A percentile compares a stretch with the other conserved stretches of the same genome.
Evolutionary conservation across 1,140 invertebrate genomes (phyloP).

Genomic region (Aphelinus certus): DNA sequence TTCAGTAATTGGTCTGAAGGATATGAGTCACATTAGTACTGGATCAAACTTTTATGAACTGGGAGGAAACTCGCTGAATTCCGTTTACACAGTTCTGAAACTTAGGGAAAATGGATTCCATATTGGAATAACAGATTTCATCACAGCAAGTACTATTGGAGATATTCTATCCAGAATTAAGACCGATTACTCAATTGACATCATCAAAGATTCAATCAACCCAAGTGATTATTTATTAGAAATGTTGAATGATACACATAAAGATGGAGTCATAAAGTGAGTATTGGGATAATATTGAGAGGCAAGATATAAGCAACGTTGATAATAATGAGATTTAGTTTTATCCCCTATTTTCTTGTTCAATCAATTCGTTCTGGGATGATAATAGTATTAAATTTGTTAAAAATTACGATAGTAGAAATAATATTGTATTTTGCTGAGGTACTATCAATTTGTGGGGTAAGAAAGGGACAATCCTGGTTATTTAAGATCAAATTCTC

Average conservation of each 20-base stretch:
- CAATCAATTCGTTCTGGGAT: too few species aligned
- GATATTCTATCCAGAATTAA: constrained; percentile 73
- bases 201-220: constrained; percentile 38
- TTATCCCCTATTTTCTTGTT: too few species aligned
- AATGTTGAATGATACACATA: constrained; percentile 71
- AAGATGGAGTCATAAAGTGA: constrained; percentile 70
- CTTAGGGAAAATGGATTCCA: constrained; percentile 80
- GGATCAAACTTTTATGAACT: constrained; percentile 83
- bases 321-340: too few species aligned
- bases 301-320: too few species aligned
- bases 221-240: constrained; percentile 65
- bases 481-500: too few species aligned
- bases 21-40: constrained; percentile 68
- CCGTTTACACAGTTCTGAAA: constrained; percentile 81
- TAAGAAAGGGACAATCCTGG: too few species aligned
- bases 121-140: constrained; percentile 83
- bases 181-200: constrained; percentile 51
- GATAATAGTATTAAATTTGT: too few species aligned
- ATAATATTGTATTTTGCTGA: too few species aligned
- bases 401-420: too few species aligned
- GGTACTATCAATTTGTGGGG: too few species aligned
- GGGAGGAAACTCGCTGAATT: constrained; percentile 88
- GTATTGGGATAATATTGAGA: constrained; percentile 40
- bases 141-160: constrained; percentile 75
- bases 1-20: constrained; percentile 72